Percentiles rank a stretch among this genome's conserved stretches.
Evolutionary conservation across 2,113 vertebrate species (phyloP).

Genomic region (Nipponia nippon): DNA sequence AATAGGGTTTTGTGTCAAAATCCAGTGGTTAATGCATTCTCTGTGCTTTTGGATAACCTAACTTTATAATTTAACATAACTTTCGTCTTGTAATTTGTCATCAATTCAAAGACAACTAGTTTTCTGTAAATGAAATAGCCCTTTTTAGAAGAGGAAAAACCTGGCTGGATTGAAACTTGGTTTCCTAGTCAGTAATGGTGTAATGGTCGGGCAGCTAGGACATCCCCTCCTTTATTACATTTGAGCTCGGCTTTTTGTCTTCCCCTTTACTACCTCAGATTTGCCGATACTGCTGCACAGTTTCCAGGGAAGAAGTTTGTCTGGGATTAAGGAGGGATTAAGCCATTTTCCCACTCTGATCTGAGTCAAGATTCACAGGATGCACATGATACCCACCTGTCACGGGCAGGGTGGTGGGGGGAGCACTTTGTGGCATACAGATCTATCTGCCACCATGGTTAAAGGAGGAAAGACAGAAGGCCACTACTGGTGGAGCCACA

Average conservation of each 20-base stretch:
- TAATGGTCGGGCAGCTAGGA: background rate
- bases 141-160: background rate
- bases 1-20: background rate
- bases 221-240: background rate
- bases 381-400: background rate
- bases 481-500: background rate
- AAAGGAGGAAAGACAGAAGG: background rate
- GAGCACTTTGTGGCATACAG: background rate
- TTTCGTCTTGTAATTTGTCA: background rate
- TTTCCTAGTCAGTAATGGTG: background rate
- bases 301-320: background rate
- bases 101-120: background rate
- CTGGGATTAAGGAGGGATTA: background rate
- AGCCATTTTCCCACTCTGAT: background rate
- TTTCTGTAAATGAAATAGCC: background rate
- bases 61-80: background rate
- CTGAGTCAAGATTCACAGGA: background rate
- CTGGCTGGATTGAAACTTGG: background rate
- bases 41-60: background rate
- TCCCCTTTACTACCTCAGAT: background rate
- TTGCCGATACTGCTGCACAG: background rate
- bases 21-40: background rate
- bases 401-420: no score
- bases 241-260: background rate
- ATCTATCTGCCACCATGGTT: accelerated